Conservation (phyloP, 1,140 invertebrate genomes). For the Kradibia gibbosae region DNA sequence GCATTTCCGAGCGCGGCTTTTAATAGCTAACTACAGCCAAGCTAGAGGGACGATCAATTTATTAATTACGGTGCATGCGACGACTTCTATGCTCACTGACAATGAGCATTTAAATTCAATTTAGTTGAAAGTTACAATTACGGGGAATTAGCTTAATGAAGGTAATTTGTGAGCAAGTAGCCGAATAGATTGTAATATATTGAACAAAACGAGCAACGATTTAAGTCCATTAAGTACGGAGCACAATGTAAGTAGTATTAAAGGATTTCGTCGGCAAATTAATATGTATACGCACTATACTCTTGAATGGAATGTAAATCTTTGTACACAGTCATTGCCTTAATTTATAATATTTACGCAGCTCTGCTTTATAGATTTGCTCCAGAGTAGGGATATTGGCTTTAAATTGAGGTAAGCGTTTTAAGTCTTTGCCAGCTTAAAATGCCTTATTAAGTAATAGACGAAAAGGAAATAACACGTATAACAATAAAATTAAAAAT, state of each 20-base stretch:
- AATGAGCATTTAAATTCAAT: conserved; percentile 39
- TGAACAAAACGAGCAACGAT: conserved; percentile 20
- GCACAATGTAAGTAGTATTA: not conserved
- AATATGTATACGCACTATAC: not conserved
- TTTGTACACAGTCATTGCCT: not conserved
- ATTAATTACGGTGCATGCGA: not conserved
- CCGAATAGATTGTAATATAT: conserved; percentile 22
- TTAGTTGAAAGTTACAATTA: conserved; percentile 37
- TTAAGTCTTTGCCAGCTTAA: not conserved
- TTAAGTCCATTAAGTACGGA: not conserved
- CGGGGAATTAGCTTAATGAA: conserved; percentile 30
- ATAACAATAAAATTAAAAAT: conserved; percentile 1
- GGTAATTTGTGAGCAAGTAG: conserved; percentile 19
- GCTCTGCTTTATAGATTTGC: no score
- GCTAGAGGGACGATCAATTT: not conserved
- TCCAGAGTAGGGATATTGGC: not conserved
- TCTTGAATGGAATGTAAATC: not conserved
- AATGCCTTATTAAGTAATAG: not conserved
- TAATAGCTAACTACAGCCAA: not conserved
- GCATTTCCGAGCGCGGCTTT: not conserved
- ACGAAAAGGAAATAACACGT: not conserved
- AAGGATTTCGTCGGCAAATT: not conserved
- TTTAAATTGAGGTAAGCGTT: not conserved
- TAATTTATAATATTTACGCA: not conserved
- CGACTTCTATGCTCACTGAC: not conserved